Evolutionary conservation across 2,113 vertebrate species (phyloP), one percentile per base, ranked within the genome.

Genomic region (Sarotherodon lohbergeri): DNA sequence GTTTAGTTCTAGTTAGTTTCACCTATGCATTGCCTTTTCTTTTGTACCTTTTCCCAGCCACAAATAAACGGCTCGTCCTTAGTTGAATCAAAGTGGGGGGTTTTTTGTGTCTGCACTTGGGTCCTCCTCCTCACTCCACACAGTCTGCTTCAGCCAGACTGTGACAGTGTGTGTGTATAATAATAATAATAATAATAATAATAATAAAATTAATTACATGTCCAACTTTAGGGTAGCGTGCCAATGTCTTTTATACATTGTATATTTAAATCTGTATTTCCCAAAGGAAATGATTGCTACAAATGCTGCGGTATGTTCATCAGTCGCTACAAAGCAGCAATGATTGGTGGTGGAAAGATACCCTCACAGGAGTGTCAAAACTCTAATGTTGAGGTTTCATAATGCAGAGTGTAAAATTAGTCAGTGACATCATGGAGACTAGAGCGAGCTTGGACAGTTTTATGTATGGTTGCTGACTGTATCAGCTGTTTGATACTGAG

Each of bases 131-230:
- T 32, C 57, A 61, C 57, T 61, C 57, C 57, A 32, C 57, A 61
- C 27, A 61, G 27, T 61, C 29, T 34, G 29, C 57, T 61, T 61
- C 57, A 61, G 57, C 8, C 57, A 61, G 29, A 10, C 57, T 17
- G 8, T 0, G 57, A 61, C 14, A 17, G 57, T 17, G 17, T n/a
- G 36, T 36, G 17, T n/a, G 9, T 16, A 32, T 32, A 9, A 59
- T 56, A 0, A 27, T 24, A 8, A 50, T 48, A 4, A 50, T 0
- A 50, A 5, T n/a, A 54, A 54, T 19, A 9, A 52, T 19, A 9
- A 52, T 2, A 52, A 52, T 19, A 5, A 2, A 59, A 32, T 59
- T 6, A 61, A 32, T 1, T 17, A 17, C 27, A 32, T 61, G 57
- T 9, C 14, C 14, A 61, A 61, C 5, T 32, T 32, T 1, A 4